phyloP scores from a whole-genome alignment of 1,140 invertebrate genomes.

The Andrena cerasifolii region DNA sequence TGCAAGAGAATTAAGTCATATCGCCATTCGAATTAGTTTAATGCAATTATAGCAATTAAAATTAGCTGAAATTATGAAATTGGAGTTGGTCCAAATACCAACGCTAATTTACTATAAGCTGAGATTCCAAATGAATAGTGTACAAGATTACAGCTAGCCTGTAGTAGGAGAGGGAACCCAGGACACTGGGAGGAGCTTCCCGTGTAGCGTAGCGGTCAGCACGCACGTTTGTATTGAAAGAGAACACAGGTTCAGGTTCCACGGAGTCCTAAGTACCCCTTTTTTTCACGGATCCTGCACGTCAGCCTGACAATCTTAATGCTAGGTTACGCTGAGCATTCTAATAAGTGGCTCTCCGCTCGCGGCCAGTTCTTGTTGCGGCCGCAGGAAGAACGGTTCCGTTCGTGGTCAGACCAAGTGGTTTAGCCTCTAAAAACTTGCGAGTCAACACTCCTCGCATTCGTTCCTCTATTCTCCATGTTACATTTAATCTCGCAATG shows the following conservation, averaged over 20 bases:
- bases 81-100: not conserved
- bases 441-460: not conserved
- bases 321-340: conserved; percentile 14
- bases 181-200: not conserved
- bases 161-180: not conserved
- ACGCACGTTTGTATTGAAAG: not conserved
- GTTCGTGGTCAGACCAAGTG: not conserved
- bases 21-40: no score
- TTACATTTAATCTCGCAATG: not conserved
- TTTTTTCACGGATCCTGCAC: not conserved
- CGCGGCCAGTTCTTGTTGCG: conserved; percentile 11
- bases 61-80: not conserved
- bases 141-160: not conserved
- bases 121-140: not conserved
- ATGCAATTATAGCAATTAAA: no score
- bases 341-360: conserved; percentile 17
- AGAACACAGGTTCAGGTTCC: conserved; percentile 5
- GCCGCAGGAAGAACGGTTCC: not conserved
- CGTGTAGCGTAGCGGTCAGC: not conserved
- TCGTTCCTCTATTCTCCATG: not conserved
- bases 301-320: conserved; percentile 16
- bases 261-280: not conserved
- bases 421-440: not conserved
- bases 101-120: not conserved
- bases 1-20: no score